Evolutionary conservation across 1,140 invertebrate species (phyloP), one percentile per base, ranked within the genome.

Genomic region (Aphelenchoides besseyi): DNA sequence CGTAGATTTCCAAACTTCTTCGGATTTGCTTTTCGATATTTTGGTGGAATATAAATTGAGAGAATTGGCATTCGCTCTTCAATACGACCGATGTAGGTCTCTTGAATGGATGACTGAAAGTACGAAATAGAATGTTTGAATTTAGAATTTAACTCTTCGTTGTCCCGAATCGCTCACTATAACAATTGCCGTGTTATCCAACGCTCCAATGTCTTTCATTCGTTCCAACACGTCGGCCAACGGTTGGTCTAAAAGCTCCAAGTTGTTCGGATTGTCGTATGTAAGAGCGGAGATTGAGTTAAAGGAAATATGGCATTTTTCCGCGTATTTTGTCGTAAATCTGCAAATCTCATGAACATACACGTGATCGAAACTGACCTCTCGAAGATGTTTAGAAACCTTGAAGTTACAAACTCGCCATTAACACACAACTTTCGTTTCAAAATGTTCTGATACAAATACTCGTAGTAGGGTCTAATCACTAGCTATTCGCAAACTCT

Each of bases 91-190:
- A 71, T 59, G 41, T 70, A 71, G 8, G 75, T 79, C 26, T 73
- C 62, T 48, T 82, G 69, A 30, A 80, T 71, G 5, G 78, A 26
- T 33, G 29, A 35, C 72, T 73, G 29, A 30, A 73, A 41, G 18
- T 3, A 23, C 41, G 41, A 48, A 48, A 48, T 48, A 16, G 41
- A 48, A 12, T 48, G 41, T 23, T 16, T 12, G 41, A 48, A 48
- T 48, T 23, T 12, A 48, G 5, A 3, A 2, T 26, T 28, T 71
- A 28, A 80, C 78, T 54, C 80, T 80, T 61, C 80, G 12, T 16
- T 81, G 79, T 1, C 86, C 86, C 74, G 86, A 86, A 66, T 87
- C 86, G 12, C 82, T 83, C 82, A 87, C 84, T 2, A 86, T 72
- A 26, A 87, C 73, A 5, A 86, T 70, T n/a, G 86, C 57, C 0